Base-by-base conservation (phyloP, 1,140 invertebrate genomes). In the Diplogasteroides magnus region DNA sequence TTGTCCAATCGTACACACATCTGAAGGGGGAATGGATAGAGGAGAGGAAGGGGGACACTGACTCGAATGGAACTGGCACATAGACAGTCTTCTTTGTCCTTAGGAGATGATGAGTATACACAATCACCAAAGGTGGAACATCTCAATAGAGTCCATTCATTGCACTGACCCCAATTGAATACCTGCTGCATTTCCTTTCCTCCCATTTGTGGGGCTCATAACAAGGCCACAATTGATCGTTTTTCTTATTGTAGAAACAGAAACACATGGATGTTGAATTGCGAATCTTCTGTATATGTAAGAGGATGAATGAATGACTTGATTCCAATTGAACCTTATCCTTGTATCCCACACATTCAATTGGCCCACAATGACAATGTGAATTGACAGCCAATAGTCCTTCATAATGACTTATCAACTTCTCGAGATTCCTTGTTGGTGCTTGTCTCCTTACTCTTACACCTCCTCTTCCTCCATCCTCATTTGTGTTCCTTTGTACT, bases 241-340 rank as follows among this genome's bases (percentile, higher is more conserved):
- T 81, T 61, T 81, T 82, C 60, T 72, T 68, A 68, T 81, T 81
- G 64, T 77, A 81, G 55, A 81, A 82, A 31, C 79, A 82, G 25
- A 82, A 63, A 32, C 78, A 81, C 31, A 56, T 6, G 56, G 48
- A 11, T 71, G 37, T 13, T 69, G 31, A 70, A 57, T 55, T 26
- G 37, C 26, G 14, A 55, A 68, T 1, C 31, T 26, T 1, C 31
- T 31, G 26, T 67, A n/a, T 2, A 67, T 29, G 11, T 59, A 25
- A 23, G 19, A 26, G 15, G 37, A 60, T 26, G 37, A 14, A 31
- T 1, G 1, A 26, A 60, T 13, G 11, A 29, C 13, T 32, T 27
- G 2, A 15, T 56, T 1, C 27, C 2, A 3, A 13, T 19, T 57
- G 31, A 2, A 63, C 61, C 29, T 26, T 59, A 14, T 61, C 66